These are phyloP conservation scores for Symphodus melops DNA, from an alignment of 2,113 vertebrate species.

Conservation along the genomic window DNA sequence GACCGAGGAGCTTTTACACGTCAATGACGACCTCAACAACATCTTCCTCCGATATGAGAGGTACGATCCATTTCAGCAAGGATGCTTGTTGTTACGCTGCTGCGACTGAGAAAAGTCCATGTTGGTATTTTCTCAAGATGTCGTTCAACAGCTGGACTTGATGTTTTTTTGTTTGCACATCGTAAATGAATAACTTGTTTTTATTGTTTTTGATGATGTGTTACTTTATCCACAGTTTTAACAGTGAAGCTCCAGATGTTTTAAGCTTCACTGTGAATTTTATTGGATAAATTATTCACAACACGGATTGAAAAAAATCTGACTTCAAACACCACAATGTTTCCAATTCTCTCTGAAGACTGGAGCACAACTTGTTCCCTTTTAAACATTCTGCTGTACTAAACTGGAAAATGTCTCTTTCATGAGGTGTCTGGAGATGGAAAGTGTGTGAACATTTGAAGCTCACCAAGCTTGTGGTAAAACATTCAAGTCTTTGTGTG, in stretches of 20 bases:
- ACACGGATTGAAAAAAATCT: neutral
- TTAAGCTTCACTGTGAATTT: neutral
- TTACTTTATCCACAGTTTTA: neutral
- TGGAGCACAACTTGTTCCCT: neutral
- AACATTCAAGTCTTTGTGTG: neutral
- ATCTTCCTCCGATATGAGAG: slow-evolving; percentile 97
- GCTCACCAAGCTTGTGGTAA: slow-evolving; percentile 13
- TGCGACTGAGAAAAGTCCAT: neutral
- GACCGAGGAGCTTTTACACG: slow-evolving; percentile 94
- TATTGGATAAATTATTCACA: neutral
- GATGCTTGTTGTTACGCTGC: neutral
- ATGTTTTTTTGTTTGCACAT: neutral
- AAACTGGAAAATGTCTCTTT: slow-evolving; percentile 17
- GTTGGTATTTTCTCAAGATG: no score
- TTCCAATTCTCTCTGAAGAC: neutral
- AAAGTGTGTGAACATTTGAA: slow-evolving; percentile 24
- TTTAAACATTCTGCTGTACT: slow-evolving; percentile 6
- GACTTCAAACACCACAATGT: neutral
- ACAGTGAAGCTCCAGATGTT: neutral
- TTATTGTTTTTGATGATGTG: neutral
- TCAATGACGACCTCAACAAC: slow-evolving; percentile 98
- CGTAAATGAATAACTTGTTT: neutral
- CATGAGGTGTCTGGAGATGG: slow-evolving; percentile 22
- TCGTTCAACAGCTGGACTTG: neutral
- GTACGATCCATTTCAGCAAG: slow-evolving; percentile 61